Percentiles rank a stretch among this genome's conserved stretches.
These are phyloP conservation scores for Diplolepis rosae DNA, from an alignment of 2,888 invertebrate species.

Conservation along the genomic window DNA sequence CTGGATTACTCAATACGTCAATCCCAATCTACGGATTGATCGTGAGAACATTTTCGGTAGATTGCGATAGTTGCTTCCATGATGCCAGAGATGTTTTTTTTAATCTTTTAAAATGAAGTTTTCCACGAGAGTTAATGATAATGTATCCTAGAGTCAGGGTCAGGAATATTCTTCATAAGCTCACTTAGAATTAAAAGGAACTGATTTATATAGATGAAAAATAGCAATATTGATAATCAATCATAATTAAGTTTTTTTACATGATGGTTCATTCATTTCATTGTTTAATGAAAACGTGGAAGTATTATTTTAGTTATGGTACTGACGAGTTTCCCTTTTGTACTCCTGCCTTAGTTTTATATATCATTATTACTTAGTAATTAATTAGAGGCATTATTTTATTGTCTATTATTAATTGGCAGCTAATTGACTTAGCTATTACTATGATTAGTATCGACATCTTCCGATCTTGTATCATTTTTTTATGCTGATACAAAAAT, in stretches of 20 bases:
- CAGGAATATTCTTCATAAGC: background rate
- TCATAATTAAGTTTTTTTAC: background rate
- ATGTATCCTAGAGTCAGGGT: background rate
- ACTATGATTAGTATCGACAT: background rate
- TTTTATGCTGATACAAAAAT: background rate
- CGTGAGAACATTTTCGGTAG: slow-evolving; percentile 54
- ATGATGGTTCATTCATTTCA: background rate
- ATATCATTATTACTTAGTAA: background rate
- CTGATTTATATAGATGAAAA: background rate
- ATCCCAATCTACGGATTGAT: slow-evolving; percentile 48
- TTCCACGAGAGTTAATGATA: background rate
- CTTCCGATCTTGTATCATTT: background rate
- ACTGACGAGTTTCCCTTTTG: background rate
- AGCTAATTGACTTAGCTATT: background rate
- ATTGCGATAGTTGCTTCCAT: slow-evolving; percentile 23
- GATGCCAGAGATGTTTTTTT: background rate
- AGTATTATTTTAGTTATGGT: background rate
- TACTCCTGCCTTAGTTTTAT: background rate
- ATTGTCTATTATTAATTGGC: background rate
- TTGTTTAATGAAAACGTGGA: background rate
- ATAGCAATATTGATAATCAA: background rate
- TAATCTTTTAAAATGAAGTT: background rate
- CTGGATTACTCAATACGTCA: slow-evolving; percentile 50
- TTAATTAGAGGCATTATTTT: slow-evolving; percentile 5
- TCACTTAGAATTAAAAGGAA: background rate